phyloP scores from a whole-genome alignment of 64 coral and sea anemone species.

The Actinia equina region DNA sequence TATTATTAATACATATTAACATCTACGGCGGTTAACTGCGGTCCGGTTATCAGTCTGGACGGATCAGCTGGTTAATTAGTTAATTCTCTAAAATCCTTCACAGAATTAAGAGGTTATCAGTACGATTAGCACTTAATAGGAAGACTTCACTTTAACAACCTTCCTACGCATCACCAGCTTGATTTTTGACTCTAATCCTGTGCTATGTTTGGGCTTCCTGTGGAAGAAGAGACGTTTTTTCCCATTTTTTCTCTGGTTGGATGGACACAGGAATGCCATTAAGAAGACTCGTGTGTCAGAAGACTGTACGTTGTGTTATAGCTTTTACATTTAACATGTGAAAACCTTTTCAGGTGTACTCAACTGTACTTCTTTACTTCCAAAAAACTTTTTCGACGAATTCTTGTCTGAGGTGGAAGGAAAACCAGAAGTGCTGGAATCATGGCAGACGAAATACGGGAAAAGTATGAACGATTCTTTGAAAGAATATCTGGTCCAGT shows the following conservation, averaged over 20 bases:
- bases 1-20: background rate
- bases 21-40: background rate
- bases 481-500: conserved; percentile 26
- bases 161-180: too few species aligned
- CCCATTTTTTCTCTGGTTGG: too few species aligned
- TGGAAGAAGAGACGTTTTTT: too few species aligned
- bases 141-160: too few species aligned
- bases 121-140: background rate
- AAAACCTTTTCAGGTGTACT: background rate
- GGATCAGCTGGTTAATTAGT: background rate
- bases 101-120: background rate
- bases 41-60: background rate
- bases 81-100: conserved; percentile 2
- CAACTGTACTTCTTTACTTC: background rate
- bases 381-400: background rate
- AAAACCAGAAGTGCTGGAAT: conserved; percentile 13
- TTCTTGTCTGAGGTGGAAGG: conserved; percentile 27
- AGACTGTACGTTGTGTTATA: background rate
- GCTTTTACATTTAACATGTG: background rate
- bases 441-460: conserved; percentile 32
- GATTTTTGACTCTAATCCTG: too few species aligned
- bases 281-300: too few species aligned
- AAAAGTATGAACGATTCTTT: conserved; percentile 53
- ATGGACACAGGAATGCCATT: too few species aligned
- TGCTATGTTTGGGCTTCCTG: too few species aligned